Conservation (phyloP, 2,888 invertebrate genomes). For the Macrophya alboannulata region DNA sequence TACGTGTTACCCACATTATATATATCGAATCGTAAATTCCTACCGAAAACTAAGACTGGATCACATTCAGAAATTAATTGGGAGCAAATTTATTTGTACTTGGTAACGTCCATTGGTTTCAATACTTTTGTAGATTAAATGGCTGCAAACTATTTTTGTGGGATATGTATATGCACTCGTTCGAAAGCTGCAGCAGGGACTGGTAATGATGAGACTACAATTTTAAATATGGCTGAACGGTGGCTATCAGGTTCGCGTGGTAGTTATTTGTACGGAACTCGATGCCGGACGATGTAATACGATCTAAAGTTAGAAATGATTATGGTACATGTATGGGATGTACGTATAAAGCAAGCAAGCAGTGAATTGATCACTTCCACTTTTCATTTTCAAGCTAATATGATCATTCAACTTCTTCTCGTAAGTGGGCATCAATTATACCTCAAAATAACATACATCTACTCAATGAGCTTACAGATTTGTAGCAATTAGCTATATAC, state of each 20-base stretch:
- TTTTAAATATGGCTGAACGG: constrained; percentile 1
- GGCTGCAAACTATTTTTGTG: too few relatives aligned
- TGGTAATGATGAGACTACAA: not conserved
- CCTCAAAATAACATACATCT: not conserved
- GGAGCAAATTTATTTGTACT: too few relatives aligned
- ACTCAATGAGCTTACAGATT: not conserved
- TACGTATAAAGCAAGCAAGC: not conserved
- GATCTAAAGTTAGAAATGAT: constrained; percentile 26
- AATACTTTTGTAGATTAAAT: too few relatives aligned
- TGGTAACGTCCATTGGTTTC: too few relatives aligned
- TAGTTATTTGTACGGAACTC: constrained; percentile 16
- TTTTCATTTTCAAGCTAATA: constrained; percentile 1
- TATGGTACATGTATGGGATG: not conserved
- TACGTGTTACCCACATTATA: too few relatives aligned
- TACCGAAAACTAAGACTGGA: too few relatives aligned
- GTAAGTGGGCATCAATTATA: not conserved
- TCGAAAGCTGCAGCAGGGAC: not conserved
- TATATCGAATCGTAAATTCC: too few relatives aligned
- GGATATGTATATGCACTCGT: not conserved
- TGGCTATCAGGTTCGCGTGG: not conserved
- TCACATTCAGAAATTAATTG: too few relatives aligned
- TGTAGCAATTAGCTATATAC: not conserved
- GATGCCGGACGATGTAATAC: constrained; percentile 9
- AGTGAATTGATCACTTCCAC: constrained; percentile 14
- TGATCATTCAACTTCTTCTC: not conserved